Evolutionary conservation across 2,888 invertebrate genomes (phyloP).

Genomic region (Suillia variegata): DNA sequence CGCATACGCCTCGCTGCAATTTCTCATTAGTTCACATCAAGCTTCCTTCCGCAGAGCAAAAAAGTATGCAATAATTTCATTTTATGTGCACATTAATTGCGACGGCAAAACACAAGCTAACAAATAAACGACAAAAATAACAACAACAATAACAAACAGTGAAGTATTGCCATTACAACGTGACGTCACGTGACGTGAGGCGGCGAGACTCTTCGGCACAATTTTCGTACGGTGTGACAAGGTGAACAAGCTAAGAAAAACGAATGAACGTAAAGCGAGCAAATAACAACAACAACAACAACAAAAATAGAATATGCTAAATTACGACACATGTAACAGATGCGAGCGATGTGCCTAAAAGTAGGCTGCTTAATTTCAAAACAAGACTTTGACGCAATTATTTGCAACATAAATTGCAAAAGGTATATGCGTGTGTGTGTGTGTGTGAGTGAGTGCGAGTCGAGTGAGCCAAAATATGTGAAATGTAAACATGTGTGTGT

Average conservation of each 20-base stretch:
- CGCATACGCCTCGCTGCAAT: too few relatives aligned
- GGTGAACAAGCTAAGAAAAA: too few relatives aligned
- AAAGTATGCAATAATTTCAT: conserved; percentile 29
- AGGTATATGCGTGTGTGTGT: conserved; percentile 6
- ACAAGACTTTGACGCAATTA: conserved; percentile 14
- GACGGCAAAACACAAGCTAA: conserved; percentile 14
- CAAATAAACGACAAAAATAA: too few relatives aligned
- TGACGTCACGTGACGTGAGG: not conserved
- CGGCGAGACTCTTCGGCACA: not conserved
- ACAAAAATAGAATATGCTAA: conserved; percentile 8
- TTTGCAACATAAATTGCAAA: conserved; percentile 19
- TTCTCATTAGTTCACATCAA: not conserved
- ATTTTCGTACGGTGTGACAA: too few relatives aligned
- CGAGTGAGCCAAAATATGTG: conserved; percentile 11
- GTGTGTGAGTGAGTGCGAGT: conserved; percentile 10
- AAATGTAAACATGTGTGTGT: conserved; percentile 4
- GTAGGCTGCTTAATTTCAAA: conserved; percentile 12
- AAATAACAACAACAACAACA: too few relatives aligned
- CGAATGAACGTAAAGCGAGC: too few relatives aligned
- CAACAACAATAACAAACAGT: not conserved
- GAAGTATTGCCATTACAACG: conserved; percentile 3
- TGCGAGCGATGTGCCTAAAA: conserved; percentile 12
- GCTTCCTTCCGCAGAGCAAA: not conserved
- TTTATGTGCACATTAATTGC: conserved; percentile 29
- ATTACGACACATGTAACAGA: conserved; percentile 15